Evolutionary conservation across 2,797 vertebrate species (phyloP).

Genomic region (Zenarchopterus dispar): DNA sequence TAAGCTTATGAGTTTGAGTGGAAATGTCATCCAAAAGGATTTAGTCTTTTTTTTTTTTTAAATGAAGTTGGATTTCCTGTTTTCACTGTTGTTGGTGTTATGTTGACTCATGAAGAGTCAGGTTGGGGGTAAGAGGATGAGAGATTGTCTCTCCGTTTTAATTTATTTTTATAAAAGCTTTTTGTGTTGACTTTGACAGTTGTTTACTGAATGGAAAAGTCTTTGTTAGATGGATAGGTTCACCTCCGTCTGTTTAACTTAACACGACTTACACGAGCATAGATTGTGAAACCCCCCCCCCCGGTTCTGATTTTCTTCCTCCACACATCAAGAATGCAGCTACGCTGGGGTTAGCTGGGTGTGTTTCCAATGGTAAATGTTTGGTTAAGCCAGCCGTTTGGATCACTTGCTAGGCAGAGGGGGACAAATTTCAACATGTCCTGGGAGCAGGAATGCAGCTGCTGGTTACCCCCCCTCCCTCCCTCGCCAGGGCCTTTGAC

Average conservation of each 20-base stretch:
- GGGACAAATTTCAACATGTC: conserved; percentile 76
- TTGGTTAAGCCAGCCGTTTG: conserved; percentile 47
- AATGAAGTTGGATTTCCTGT: conserved; percentile 33
- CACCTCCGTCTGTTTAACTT: conserved; percentile 30
- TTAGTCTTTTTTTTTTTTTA: conserved; percentile 43
- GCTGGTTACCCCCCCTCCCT: conserved; percentile 26
- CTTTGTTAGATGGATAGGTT: neutral
- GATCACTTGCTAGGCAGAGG: conserved; percentile 30
- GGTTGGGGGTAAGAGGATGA: conserved; percentile 4
- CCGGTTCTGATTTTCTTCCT: conserved; percentile 1
- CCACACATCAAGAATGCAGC: conserved; percentile 18
- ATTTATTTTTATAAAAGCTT: conserved; percentile 14
- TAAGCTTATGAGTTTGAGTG: too few species aligned
- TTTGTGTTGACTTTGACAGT: conserved; percentile 22
- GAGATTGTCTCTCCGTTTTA: conserved; percentile 12
- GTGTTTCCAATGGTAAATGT: conserved; percentile 51
- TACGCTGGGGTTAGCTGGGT: conserved; percentile 28
- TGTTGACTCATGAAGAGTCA: conserved; percentile 19
- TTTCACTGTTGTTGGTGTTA: conserved; percentile 24
- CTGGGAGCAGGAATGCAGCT: conserved; percentile 68
- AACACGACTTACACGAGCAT: conserved; percentile 9
- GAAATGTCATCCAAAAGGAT: conserved; percentile 9
- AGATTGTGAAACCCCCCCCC: conserved; percentile 18
- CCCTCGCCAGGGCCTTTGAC: conserved; percentile 38
- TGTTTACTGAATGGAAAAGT: conserved; percentile 17